phyloP scores from a whole-genome alignment of 2,888 invertebrate species.

The Callosobruchus maculatus region DNA sequence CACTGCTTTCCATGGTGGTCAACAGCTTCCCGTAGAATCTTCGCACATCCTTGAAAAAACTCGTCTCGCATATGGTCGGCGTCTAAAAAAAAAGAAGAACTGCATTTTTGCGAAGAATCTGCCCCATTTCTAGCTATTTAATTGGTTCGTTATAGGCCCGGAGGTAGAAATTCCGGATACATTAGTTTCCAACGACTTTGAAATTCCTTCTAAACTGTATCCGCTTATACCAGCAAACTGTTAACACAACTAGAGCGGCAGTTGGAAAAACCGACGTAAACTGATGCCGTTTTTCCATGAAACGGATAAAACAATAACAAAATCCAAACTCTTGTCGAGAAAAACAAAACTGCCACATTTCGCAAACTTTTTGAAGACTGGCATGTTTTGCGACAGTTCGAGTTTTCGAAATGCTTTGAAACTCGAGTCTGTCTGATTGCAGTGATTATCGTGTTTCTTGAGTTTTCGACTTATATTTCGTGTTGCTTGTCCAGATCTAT shows the following conservation, averaged over 20 bases:
- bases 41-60: background rate
- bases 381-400: no score
- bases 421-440: no score
- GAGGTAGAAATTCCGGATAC: slow-evolving; percentile 20
- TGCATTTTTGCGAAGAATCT: background rate
- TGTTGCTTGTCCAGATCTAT: no score
- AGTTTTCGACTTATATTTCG: no score
- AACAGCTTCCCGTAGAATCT: background rate
- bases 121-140: background rate
- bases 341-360: no score
- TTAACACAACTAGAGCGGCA: background rate
- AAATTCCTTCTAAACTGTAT: slow-evolving; percentile 30
- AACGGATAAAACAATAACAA: no score
- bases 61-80: background rate
- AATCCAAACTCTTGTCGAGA: no score
- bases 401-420: no score
- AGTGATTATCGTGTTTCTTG: no score
- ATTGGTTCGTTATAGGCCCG: background rate
- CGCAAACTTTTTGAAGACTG: no score
- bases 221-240: slow-evolving; percentile 19
- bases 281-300: no score
- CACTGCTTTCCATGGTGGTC: background rate
- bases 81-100: background rate
- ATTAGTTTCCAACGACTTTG: slow-evolving; percentile 31
- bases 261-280: background rate